Evolutionary conservation across 2,888 invertebrate genomes (phyloP).

Genomic region (Himalopsyche anomala): DNA sequence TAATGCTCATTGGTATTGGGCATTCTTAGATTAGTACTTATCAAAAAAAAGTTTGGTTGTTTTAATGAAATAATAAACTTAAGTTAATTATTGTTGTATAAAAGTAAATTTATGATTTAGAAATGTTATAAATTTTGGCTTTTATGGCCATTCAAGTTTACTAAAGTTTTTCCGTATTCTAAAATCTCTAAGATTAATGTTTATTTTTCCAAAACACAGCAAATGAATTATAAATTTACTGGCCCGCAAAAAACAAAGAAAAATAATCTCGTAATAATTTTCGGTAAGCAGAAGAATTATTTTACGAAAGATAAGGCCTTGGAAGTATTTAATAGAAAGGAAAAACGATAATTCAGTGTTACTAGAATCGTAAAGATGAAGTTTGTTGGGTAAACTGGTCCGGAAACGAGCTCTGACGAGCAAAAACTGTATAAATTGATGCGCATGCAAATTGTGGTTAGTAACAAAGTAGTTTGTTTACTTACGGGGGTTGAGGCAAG

Average conservation of each 20-base stretch:
- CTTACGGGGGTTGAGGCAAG: not conserved
- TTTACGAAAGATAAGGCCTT: conserved; percentile 14
- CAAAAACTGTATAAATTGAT: conserved; percentile 9
- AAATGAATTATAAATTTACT: conserved; percentile 26
- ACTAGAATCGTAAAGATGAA: conserved; percentile 20
- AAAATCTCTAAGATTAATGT: conserved; percentile 16
- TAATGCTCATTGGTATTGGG: not conserved
- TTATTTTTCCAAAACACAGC: conserved; percentile 7
- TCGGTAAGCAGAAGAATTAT: conserved; percentile 13
- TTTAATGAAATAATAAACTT: not conserved
- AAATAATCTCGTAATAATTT: conserved; percentile 26
- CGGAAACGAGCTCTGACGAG: conserved; percentile 16
- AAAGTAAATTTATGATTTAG: not conserved
- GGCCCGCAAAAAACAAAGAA: not conserved
- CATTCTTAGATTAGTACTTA: not conserved
- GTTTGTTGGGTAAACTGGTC: conserved; percentile 18
- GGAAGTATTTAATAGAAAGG: conserved; percentile 26
- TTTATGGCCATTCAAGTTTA: conserved; percentile 3
- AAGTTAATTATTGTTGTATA: not conserved
- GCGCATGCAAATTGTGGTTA: not conserved
- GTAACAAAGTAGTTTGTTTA: not conserved
- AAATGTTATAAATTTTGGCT: conserved; percentile 4
- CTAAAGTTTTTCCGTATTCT: conserved; percentile 15
- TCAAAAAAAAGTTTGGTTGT: not conserved
- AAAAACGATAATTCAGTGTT: conserved; percentile 31